Percentiles rank a stretch among this genome's conserved stretches.
These are phyloP conservation scores for Caerostris darwini DNA, from an alignment of 1,140 invertebrate species.

Conservation along the genomic window DNA sequence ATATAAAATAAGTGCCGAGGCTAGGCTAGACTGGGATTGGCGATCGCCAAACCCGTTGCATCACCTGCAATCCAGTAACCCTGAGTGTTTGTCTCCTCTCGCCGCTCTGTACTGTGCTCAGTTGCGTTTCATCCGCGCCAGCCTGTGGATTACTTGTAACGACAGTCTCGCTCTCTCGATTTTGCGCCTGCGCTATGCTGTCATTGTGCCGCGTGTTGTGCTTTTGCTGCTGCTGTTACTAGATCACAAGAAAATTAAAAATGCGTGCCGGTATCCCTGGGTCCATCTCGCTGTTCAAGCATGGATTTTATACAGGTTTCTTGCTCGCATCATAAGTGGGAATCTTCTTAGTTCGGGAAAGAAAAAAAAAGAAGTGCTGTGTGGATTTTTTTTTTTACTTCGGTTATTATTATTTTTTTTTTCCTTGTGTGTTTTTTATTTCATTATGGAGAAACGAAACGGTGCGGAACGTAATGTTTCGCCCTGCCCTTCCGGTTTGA, in stretches of 20 bases:
- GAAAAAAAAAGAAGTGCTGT: background rate
- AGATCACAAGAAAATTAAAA: background rate
- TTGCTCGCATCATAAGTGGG: background rate
- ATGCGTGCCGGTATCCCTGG: slow-evolving; percentile 41
- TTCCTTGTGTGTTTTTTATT: slow-evolving; percentile 58
- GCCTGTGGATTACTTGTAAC: slow-evolving; percentile 17
- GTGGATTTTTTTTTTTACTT: slow-evolving; percentile 31
- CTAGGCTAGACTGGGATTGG: background rate
- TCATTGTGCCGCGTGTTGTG: slow-evolving; percentile 37
- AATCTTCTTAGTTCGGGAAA: background rate
- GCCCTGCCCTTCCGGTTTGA: slow-evolving; percentile 72
- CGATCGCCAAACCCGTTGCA: slow-evolving; percentile 64
- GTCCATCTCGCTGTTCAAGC: background rate
- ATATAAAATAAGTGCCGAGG: background rate
- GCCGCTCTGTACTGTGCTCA: slow-evolving; percentile 16
- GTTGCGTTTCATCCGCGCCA: background rate
- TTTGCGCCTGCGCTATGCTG: background rate
- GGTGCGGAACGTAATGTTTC: slow-evolving; percentile 62
- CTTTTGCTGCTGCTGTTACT: background rate
- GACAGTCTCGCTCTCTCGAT: background rate
- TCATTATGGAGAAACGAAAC: slow-evolving; percentile 47
- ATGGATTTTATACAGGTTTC: slow-evolving; percentile 33
- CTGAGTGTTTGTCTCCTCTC: slow-evolving; percentile 27
- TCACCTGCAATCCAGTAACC: slow-evolving; percentile 55
- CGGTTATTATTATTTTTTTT: background rate